A percentile compares a stretch with the other conserved stretches of the same genome.
Conservation (phyloP, 2,888 invertebrate genomes). For the Diaprepes abbreviatus region DNA sequence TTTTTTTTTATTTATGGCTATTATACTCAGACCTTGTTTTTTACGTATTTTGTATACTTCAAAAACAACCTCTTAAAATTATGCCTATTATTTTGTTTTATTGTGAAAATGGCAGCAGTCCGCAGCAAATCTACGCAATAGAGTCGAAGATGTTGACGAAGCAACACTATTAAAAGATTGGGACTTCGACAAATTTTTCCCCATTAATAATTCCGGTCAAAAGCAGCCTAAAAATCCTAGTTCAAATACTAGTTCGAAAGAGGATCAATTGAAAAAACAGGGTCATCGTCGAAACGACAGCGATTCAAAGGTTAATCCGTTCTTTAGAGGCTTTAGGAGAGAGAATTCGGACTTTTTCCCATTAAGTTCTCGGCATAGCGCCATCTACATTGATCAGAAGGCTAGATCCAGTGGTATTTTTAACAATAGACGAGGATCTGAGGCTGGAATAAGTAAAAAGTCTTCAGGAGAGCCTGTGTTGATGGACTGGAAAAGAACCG, state of each 20-base stretch:
- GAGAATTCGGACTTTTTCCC: conserved; percentile 90
- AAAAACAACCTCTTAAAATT: conserved; percentile 29
- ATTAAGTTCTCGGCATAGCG: conserved; percentile 82
- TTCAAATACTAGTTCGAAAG: conserved; percentile 58
- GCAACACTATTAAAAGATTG: conserved; percentile 87
- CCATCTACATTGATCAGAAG: conserved; percentile 72
- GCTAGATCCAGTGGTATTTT: conserved; percentile 79
- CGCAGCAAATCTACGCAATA: conserved; percentile 63
- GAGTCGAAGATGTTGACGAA: conserved; percentile 74
- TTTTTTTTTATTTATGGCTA: too few species aligned
- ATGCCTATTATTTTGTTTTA: conserved; percentile 39
- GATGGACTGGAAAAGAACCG: conserved; percentile 77
- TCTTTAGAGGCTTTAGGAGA: conserved; percentile 84
- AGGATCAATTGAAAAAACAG: conserved; percentile 62
- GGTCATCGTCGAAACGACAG: conserved; percentile 81
- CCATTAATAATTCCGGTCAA: conserved; percentile 57
- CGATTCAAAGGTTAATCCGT: conserved; percentile 79
- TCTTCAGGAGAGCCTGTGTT: conserved; percentile 77
- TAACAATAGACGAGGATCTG: conserved; percentile 75
- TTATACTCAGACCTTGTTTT: too few species aligned
- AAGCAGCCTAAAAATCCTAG: conserved; percentile 51
- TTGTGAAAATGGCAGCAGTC: conserved; percentile 65
- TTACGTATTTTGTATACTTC: too few species aligned
- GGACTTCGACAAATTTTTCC: conserved; percentile 90
- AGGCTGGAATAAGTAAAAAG: conserved; percentile 69